Evolutionary conservation across 1,140 invertebrate species (phyloP), one percentile per base, ranked within the genome.

Genomic region (Dendrolimus kikuchii): DNA sequence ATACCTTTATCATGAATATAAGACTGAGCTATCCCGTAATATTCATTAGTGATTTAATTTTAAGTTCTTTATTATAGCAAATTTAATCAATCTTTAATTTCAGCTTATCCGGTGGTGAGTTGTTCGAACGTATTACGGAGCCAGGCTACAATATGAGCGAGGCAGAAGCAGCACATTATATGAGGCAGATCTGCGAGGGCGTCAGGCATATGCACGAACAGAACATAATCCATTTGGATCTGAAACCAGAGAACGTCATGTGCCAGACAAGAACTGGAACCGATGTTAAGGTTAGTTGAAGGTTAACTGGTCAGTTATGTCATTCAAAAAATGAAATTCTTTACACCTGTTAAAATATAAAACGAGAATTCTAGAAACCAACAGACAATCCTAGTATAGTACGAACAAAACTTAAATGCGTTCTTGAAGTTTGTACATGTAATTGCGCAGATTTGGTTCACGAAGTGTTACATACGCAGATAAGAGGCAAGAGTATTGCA

Each of bases 161-260:
- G 89, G 94, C 97, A n/a, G 98, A 99, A 89, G 98, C 99, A 0
- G 98, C 98, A 49, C 97, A 99, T 81, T 99, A 99, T 88, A 99
- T 99, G 96, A 88, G 97, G 57, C 98, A 99, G 88, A 96, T 99
- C 53, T 99, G 97, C 82, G 97, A 99, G 76, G 98, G 93, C n/a
- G 94, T 99, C 0, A 93, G 96, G 65, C 97, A 99, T 77, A 99
- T 99, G 98, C 98, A 99, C 80, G 98, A 99, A 72, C 97, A 97
- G 90, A 99, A 99, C 85, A 99, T 99, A 64, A 99, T 99, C 54
- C 99, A 99, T 81, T 89, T 99, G 5, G 95, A 97, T 75, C 94
- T 97, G 58, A 97, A 99, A 88, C 98, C 98, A 0, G 99, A 99
- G 78, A 99, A 99, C 80, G 98, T 99, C 52, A 99, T 99, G 97